These are phyloP conservation scores for Halisarca cf. caerulea DNA, from an alignment of 37 sponge, comb jelly and placozoan genomes.

Conservation along the genomic window DNA sequence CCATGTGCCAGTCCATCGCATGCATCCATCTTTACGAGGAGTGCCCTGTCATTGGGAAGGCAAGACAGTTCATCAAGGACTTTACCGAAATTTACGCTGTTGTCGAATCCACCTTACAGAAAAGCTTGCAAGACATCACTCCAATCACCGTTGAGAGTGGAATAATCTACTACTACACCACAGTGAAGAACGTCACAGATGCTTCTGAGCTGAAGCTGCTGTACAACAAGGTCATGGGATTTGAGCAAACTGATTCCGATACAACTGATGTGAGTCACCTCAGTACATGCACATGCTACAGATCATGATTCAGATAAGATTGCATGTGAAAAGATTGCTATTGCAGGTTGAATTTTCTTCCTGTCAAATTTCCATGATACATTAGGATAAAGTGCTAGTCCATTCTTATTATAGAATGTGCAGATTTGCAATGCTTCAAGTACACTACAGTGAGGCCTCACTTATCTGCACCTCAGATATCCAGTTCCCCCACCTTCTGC, in stretches of 20 bases:
- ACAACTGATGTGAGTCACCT: too few relatives aligned
- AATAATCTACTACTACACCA: background rate
- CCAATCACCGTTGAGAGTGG: background rate
- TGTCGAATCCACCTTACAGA: background rate
- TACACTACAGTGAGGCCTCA: too few relatives aligned
- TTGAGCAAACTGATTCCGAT: background rate
- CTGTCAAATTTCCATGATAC: too few relatives aligned
- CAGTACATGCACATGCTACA: too few relatives aligned
- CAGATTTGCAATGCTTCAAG: too few relatives aligned
- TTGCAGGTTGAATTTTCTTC: too few relatives aligned
- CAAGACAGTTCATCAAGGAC: constrained; percentile 20
- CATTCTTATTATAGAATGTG: too few relatives aligned
- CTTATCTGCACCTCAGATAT: too few relatives aligned
- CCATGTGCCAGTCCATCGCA: constrained; percentile 27
- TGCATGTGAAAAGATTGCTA: too few relatives aligned
- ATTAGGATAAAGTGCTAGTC: too few relatives aligned
- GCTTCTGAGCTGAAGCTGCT: background rate
- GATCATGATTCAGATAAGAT: too few relatives aligned
- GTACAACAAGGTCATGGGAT: background rate
- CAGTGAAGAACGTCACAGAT: background rate
- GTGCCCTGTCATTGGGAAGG: background rate
- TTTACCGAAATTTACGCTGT: constrained; percentile 5
- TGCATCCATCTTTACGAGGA: constrained; percentile 20
- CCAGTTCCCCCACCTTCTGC: too few relatives aligned
- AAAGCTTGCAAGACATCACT: background rate